Evolutionary conservation across 1,140 invertebrate species (phyloP), one percentile per base, ranked within the genome.

Genomic region (Belonocnema kinseyi): DNA sequence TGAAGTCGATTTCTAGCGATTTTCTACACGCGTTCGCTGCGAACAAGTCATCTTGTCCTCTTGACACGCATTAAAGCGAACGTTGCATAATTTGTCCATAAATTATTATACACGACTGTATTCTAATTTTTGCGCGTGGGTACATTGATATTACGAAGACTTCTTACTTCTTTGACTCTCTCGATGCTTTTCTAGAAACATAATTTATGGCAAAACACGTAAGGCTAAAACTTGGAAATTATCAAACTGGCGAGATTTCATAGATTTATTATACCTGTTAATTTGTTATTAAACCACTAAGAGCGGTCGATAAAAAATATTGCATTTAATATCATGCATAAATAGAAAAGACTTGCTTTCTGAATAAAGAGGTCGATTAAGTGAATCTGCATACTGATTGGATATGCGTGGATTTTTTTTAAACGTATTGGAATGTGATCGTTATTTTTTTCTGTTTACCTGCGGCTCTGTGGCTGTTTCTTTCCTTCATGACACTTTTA

Each of bases 71-170:
- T 85, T 85, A 83, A 83, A 80, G 78, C 73, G 75, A 77, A 76
- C 71, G 75, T 40, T 56, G 83, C 79, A 85, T 85, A 86, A 87
- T 81, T 83, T 81, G 72, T 76, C 71, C 82, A 88, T 87, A 86
- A 87, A 85, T 88, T 87, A 86, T 83, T 79, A 66, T 72, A 75
- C 56, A 3, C 61, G 80, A 80, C 83, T 85, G 80, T 84, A 87
- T 86, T 88, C 86, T 87, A 88, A 88, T 88, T 85, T 81, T 46
- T 75, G 58, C 77, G 86, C 85, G 86, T 88, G 82, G 86, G 85
- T 85, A 84, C 81, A 58, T 76, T 66, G 77, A 81, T 83, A 83
- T 86, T 80, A 80, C 52, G n/a, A 56, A 52, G 53, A 72, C 21
- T 21, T 72, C 17, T 52, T 21, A 51, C 50, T 72, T 51, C 17